phyloP scores from a whole-genome alignment of 2,797 vertebrate species.

The Diglossa cyanea region DNA sequence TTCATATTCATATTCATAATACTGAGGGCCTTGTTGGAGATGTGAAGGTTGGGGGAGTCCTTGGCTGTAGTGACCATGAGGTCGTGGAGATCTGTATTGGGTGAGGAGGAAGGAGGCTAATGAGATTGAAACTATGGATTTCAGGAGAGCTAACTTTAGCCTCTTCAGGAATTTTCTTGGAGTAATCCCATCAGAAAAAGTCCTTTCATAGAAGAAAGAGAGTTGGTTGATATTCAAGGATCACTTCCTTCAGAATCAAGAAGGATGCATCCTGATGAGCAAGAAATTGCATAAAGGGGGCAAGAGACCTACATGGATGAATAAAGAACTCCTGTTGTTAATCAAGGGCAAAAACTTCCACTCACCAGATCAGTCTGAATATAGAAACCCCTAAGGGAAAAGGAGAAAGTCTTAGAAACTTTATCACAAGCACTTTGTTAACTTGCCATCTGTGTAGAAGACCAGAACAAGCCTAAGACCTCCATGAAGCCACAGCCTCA shows the following conservation, averaged over 20 bases:
- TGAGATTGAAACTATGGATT: rapidly evolving
- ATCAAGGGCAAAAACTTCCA: neutral
- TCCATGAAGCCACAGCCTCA: neutral
- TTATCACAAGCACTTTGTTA: neutral
- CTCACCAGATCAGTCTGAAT: neutral
- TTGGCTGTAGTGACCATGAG: neutral
- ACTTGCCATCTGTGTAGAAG: neutral
- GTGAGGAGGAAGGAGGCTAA: neutral
- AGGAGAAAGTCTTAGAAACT: neutral
- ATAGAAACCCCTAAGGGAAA: neutral
- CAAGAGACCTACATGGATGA: neutral
- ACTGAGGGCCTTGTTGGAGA: neutral
- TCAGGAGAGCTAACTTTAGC: neutral
- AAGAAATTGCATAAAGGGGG: neutral
- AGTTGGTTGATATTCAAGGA: neutral
- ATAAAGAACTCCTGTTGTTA: neutral
- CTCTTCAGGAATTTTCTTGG: neutral
- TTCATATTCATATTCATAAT: neutral
- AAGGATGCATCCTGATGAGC: neutral
- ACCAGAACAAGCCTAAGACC: neutral
- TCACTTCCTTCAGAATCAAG: neutral
- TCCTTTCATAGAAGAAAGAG: neutral
- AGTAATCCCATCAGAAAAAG: neutral
- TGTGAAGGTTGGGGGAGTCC: neutral
- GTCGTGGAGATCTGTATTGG: neutral